Conservation (phyloP, 2,797 vertebrate genomes). For the Arnoldichthys spilopterus region DNA sequence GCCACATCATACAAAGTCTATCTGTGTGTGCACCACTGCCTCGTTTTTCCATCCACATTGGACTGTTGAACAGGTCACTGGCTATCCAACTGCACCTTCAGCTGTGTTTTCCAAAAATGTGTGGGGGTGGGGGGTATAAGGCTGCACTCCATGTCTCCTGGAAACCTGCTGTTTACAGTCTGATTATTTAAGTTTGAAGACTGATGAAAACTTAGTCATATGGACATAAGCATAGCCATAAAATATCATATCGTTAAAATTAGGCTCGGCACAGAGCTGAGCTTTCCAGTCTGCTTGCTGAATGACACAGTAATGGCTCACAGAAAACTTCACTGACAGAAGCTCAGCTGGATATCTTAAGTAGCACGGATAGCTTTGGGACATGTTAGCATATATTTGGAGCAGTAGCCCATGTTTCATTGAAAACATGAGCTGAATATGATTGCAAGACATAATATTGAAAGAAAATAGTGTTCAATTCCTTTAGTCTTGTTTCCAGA, state of each 20-base stretch:
- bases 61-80: slow-evolving; percentile 46
- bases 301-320: slow-evolving; percentile 16
- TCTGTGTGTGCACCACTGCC: slow-evolving; percentile 42
- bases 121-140: background rate
- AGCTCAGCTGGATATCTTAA: background rate
- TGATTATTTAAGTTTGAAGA: slow-evolving; percentile 54
- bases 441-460: background rate
- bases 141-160: slow-evolving; percentile 21
- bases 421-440: slow-evolving; percentile 11
- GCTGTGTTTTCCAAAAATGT: slow-evolving; percentile 28
- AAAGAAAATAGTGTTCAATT: background rate
- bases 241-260: slow-evolving; percentile 36
- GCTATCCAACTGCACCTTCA: slow-evolving; percentile 35
- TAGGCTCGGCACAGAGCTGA: slow-evolving; percentile 4
- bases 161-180: slow-evolving; percentile 52
- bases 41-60: slow-evolving; percentile 59
- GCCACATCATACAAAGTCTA: slow-evolving; percentile 52
- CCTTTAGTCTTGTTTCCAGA: background rate
- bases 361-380: background rate
- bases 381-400: slow-evolving; percentile 16
- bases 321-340: slow-evolving; percentile 27
- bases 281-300: slow-evolving; percentile 17
- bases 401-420: slow-evolving; percentile 3
- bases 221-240: slow-evolving; percentile 32
- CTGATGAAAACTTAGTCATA: slow-evolving; percentile 48